phyloP scores from a whole-genome alignment of 2,113 vertebrate species.

The Myotis yumanensis region DNA sequence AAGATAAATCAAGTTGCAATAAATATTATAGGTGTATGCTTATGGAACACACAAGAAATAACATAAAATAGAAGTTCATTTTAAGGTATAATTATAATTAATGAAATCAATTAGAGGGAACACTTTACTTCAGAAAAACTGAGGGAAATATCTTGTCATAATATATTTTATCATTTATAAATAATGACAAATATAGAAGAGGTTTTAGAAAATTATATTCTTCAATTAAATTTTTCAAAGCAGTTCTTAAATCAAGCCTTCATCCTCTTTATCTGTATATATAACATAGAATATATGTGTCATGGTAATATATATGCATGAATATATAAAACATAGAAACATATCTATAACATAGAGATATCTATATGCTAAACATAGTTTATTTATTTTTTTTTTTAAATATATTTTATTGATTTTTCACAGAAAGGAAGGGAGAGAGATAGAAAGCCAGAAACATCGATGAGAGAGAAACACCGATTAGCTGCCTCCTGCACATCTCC shows the following conservation, averaged over 20 bases:
- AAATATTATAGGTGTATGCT: background rate
- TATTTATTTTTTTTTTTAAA: too few species aligned
- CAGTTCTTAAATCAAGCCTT: background rate
- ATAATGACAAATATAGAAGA: slow-evolving; percentile 8
- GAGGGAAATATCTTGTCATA: background rate
- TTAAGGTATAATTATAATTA: slow-evolving; percentile 44
- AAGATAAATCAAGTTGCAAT: background rate
- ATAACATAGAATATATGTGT: background rate
- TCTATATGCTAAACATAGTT: background rate
- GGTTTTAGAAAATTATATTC: background rate
- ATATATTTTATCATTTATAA: slow-evolving; percentile 12
- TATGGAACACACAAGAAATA: background rate
- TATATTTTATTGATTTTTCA: too few species aligned
- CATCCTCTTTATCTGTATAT: rapidly evolving
- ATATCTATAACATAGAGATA: background rate
- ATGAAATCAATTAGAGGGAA: slow-evolving; percentile 41
- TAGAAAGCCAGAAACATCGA: too few species aligned
- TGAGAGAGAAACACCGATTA: too few species aligned
- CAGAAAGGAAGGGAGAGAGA: too few species aligned
- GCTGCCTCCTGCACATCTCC: too few species aligned
- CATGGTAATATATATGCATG: background rate
- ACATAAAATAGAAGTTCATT: background rate
- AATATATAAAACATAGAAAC: background rate
- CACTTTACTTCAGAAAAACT: background rate
- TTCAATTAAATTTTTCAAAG: background rate